Base-by-base conservation (phyloP, 2,113 vertebrate genomes). In the Uropsilus gracilis region DNA sequence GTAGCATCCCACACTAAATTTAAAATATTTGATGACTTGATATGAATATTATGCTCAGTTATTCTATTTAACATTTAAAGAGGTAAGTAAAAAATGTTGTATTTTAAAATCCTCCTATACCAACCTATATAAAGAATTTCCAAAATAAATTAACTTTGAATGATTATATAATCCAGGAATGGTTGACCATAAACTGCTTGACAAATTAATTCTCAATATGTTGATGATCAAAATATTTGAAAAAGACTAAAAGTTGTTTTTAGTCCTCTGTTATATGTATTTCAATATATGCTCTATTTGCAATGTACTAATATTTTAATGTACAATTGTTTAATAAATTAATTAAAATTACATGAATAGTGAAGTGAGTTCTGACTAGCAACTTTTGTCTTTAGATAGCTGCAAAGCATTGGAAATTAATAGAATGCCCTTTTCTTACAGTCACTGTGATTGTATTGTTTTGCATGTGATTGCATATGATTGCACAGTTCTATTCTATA, bases 291-390 rank as follows among this genome's bases (percentile, higher is more conserved):
- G n/a, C n/a, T n/a, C n/a, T n/a, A 91, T 69, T 92, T 94, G 20
- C 8, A 94, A n/a, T 44, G 26, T 90, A 39, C 34, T 93, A 53
- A 75, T 63, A 34, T 28, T n/a, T n/a, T n/a, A n/a, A n/a, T n/a
- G n/a, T n/a, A n/a, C n/a, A 26, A 0, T 46, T 44, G 44, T 88
- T 82, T 75, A 94, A 20, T 71, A 86, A 91, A n/a, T 39, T 10
- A 86, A 75, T 61, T 68, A 82, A 95, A 91, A 50, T 0, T 50
- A 34, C 59, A 26, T 89, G n/a, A 87, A 18, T 87, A 91, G 16
- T 66, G 30, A 91, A 68, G 37, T 91, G 32, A 88, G 26, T 81
- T 8, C 7, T 78, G 20, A 88, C 83, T 85, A 61, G 4, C 10
- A 94, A 48, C 22, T 71, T 5, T 37, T 91, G 17, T 82, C 28